Conservation (phyloP, 92 coral and sea anemone genomes). For the Micromussa lordhowensis region DNA sequence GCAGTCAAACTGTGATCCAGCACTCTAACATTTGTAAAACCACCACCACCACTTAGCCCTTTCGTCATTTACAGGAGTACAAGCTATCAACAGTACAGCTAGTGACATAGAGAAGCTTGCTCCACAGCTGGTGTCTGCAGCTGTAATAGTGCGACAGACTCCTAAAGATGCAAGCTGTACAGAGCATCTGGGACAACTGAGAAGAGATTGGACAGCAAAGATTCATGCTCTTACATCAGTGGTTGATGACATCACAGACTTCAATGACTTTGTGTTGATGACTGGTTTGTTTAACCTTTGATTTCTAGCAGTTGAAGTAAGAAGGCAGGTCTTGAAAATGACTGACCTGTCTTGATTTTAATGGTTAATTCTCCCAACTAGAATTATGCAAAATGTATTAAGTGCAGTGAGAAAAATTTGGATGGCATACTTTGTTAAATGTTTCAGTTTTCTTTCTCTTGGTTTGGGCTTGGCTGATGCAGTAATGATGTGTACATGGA, state of each 20-base stretch:
- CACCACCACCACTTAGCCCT: no score
- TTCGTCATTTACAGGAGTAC: constrained; percentile 69
- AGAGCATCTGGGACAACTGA: constrained; percentile 75
- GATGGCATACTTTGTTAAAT: no score
- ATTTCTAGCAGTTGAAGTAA: neutral
- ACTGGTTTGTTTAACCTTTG: constrained; percentile 54
- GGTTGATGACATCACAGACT: constrained; percentile 86
- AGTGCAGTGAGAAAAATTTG: no score
- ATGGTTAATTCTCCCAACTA: neutral
- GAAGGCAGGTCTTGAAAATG: neutral
- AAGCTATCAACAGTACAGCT: constrained; percentile 73
- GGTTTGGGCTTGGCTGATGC: neutral
- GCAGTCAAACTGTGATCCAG: no score
- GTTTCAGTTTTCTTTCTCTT: no score
- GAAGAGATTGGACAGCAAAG: constrained; percentile 85
- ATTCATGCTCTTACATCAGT: constrained; percentile 76
- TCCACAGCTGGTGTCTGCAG: constrained; percentile 75
- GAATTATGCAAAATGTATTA: neutral
- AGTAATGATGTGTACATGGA: neutral
- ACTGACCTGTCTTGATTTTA: neutral
- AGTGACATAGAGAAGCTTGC: constrained; percentile 78
- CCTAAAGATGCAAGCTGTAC: constrained; percentile 73
- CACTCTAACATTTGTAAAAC: no score
- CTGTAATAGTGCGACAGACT: constrained; percentile 74
- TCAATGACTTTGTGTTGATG: constrained; percentile 78